Evolutionary conservation across 2,113 vertebrate species (phyloP), one percentile per base, ranked within the genome.

Genomic region (Antechinus flavipes): DNA sequence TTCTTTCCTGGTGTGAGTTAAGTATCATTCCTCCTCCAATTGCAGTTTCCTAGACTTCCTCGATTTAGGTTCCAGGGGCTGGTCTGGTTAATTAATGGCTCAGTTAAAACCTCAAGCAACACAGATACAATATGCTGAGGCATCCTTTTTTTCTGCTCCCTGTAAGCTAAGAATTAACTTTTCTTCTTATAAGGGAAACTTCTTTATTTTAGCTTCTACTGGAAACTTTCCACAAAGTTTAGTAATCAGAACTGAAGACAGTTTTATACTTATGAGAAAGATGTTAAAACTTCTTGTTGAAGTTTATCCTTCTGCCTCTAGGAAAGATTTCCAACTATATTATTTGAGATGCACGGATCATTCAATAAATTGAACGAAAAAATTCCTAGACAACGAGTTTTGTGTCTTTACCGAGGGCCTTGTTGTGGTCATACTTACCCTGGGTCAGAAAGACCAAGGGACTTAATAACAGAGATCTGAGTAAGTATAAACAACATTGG

Each of bases 1-100:
- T 84, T 84, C 68, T 84, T 84, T 84, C 68, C 68, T 84, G n/a
- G 68, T n/a, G 68, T 84, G 68, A 84, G 68, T 84, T 84, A 84
- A 84, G 19, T 84, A 84, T 84, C 68, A 42, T 84, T 84, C n/a
- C 68, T 84, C 19, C 68, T 42, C n/a, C 19, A 23, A 19, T 42
- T 84, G n/a, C n/a, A 84, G n/a, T 16, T 84, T 84, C 68, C 6
- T 84, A 23, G 68, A 84, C n/a, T n/a, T 84, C 35, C 19, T 84
- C 68, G 0, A 22, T 84, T 42, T 84, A 84, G n/a, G 19, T 42
- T 84, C 68, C n/a, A 84, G n/a, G 68, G 19, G 19, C n/a, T 84
- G 68, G 35, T 84, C 68, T 84, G 68, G 68, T 84, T 84, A 84
- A 84, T 84, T 84, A 84, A 84, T 84, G n/a, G 68, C 68, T 84